A percentile compares a stretch with the other conserved stretches of the same genome.
Evolutionary conservation across 2,888 invertebrate genomes (phyloP).

Genomic region (Tachystola acroxantha): DNA sequence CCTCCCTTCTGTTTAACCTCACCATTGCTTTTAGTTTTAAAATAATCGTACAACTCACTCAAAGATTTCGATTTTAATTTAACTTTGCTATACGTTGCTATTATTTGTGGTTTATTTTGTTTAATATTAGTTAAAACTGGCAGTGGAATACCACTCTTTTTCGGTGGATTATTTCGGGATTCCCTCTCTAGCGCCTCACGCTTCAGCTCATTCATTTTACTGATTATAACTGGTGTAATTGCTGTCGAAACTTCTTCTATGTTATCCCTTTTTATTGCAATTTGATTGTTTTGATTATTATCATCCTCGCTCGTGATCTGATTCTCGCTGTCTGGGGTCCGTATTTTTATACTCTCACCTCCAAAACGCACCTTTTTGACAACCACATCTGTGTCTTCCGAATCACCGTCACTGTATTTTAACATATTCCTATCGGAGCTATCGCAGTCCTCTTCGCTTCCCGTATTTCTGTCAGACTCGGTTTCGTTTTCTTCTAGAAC

Average conservation of each 20-base stretch:
- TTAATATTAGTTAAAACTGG: conserved; percentile 53
- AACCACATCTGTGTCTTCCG: conserved; percentile 75
- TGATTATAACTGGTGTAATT: conserved; percentile 38
- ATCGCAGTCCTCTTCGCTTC: conserved; percentile 66
- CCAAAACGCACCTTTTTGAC: conserved; percentile 89
- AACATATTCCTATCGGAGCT: conserved; percentile 71
- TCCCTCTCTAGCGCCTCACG: conserved; percentile 45
- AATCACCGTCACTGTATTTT: conserved; percentile 80
- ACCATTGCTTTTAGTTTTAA: conserved; percentile 55
- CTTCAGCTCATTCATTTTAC: conserved; percentile 54
- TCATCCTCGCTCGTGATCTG: conserved; percentile 78
- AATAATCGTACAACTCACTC: conserved; percentile 69
- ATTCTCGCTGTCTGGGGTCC: conserved; percentile 91
- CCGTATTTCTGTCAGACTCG: conserved; percentile 61
- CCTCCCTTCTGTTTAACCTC: conserved; percentile 38
- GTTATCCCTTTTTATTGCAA: conserved; percentile 25
- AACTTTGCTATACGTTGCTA: conserved; percentile 42
- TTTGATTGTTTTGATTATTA: conserved; percentile 31
- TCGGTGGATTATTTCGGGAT: conserved; percentile 28
- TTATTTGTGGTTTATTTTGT: conserved; percentile 27
- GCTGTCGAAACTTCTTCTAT: conserved; percentile 35
- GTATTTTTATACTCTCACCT: conserved; percentile 90
- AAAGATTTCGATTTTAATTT: conserved; percentile 70
- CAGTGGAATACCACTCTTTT: conserved; percentile 63
- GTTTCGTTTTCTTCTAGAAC: conserved; percentile 84